These are phyloP conservation scores for Nesidiocoris tenuis DNA, from an alignment of 2,888 invertebrate species.

Conservation along the genomic window DNA sequence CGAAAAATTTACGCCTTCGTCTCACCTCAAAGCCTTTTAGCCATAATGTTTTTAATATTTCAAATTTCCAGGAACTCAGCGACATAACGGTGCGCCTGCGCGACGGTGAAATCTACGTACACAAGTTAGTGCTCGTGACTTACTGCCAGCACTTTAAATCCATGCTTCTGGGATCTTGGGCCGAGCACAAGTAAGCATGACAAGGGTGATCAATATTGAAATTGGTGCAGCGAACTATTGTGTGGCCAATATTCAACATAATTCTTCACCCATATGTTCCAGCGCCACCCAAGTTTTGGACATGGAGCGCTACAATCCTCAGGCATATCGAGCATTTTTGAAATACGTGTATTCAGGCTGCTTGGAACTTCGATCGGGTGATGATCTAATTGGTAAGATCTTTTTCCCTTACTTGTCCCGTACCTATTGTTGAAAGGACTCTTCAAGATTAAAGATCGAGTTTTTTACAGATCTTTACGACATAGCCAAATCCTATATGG, in stretches of 20 bases:
- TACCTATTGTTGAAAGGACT: neutral
- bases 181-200: constrained; percentile 7
- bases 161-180: constrained; percentile 43
- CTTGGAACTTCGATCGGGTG: constrained; percentile 35
- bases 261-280: neutral
- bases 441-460: neutral
- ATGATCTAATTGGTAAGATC: constrained; percentile 41
- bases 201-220: neutral
- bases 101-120: constrained; percentile 45
- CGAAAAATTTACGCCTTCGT: neutral
- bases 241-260: neutral
- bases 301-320: constrained; percentile 42
- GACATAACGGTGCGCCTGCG: constrained; percentile 37
- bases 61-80: constrained; percentile 39
- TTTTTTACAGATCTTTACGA: constrained; percentile 42
- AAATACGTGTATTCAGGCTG: constrained; percentile 45
- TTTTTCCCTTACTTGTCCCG: no score
- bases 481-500: constrained; percentile 44
- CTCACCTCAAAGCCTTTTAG: neutral
- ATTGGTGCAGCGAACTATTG: neutral
- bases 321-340: constrained; percentile 44
- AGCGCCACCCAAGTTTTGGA: constrained; percentile 22
- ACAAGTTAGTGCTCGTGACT: constrained; percentile 39
- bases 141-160: constrained; percentile 46
- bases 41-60: neutral